Evolutionary conservation across 2,113 vertebrate species (phyloP), one percentile per base, ranked within the genome.

Genomic region (Sinocyclocheilus rhinocerous): DNA sequence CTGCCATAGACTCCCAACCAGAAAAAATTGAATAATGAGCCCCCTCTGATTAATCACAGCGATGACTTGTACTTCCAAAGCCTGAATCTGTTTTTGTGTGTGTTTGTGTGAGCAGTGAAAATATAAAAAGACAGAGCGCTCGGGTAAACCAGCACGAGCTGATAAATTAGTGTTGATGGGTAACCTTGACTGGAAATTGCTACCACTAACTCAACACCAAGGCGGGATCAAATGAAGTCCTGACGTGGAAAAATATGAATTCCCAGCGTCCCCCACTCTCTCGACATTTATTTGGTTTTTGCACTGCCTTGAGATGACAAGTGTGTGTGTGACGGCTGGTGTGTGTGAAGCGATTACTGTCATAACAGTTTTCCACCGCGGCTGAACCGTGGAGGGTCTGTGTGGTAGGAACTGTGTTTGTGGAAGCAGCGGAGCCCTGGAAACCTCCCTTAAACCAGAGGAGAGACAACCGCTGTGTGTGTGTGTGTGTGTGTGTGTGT

Each of bases 281-380:
- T 84, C 65, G 52, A 33, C 72, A 59, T 90, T 88, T 87, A 84
- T 87, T 81, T 79, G 39, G 6, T 72, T 81, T 87, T 87, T 45
- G 20, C 65, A 61, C 81, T 91, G 88, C 87, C 82, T 89, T 88
- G 65, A 91, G 89, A 91, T 90, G 87, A 80, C 76, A 89, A 72
- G 88, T 29, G 8, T 24, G 77, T 76, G 70, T 42, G 83, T 61
- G 55, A 59, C 2, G 6, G 57, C 57, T 48, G 29, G 67, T 72
- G 85, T 89, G 86, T 88, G 90, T 84, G 77, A 88, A 91, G 84
- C 77, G 92, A 91, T 91, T 92, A 91, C 52, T 85, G 90, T 90
- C 91, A 93, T 91, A 92, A 88, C 55, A 72, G 81, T 84, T 86
- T 87, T 87, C 76, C 45, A n/a, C 50, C 22, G 4, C 7, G 9